Evolutionary conservation across 2,113 vertebrate genomes (phyloP).

Genomic region (Tor tambroides): DNA sequence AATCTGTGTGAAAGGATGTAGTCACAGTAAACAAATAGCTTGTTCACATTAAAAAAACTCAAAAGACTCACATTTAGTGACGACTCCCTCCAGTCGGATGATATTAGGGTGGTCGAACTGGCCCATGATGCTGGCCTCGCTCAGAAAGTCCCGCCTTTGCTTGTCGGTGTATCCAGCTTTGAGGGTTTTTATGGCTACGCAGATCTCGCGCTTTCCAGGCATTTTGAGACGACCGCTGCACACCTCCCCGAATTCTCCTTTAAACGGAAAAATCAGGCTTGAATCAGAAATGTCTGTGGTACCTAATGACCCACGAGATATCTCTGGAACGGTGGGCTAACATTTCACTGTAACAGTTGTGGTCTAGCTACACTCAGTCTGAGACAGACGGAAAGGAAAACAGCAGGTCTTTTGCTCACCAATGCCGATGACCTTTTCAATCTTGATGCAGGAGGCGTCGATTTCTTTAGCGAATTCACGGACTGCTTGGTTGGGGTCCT

Average conservation of each 20-base stretch:
- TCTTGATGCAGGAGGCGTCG: slow-evolving; percentile 95
- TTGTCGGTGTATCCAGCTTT: slow-evolving; percentile 79
- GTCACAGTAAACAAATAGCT: slow-evolving; percentile 2
- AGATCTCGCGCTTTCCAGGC: slow-evolving; percentile 78
- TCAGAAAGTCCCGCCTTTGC: slow-evolving; percentile 78
- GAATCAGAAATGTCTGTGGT: slow-evolving; percentile 28
- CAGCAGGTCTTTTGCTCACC: slow-evolving; percentile 79
- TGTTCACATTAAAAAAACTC: neutral
- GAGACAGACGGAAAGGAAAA: slow-evolving; percentile 57
- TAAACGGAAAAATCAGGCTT: neutral
- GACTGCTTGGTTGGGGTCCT: slow-evolving; percentile 80
- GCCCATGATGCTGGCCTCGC: slow-evolving; percentile 80
- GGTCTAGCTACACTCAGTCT: slow-evolving; percentile 13
- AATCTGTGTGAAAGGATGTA: neutral
- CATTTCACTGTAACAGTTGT: slow-evolving; percentile 22
- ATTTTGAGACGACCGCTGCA: slow-evolving; percentile 76
- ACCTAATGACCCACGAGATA: slow-evolving; percentile 13
- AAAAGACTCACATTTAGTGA: slow-evolving; percentile 76
- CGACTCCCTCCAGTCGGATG: slow-evolving; percentile 78
- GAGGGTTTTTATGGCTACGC: slow-evolving; percentile 79
- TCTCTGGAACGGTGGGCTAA: neutral
- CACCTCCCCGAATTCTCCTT: slow-evolving; percentile 79
- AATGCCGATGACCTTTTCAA: slow-evolving; percentile 98
- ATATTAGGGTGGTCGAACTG: slow-evolving; percentile 81
- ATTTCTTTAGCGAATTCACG: slow-evolving; percentile 84